Evolutionary conservation across 2,113 vertebrate species (phyloP), one percentile per base, ranked within the genome.

Genomic region (Sebastes schlegelii): DNA sequence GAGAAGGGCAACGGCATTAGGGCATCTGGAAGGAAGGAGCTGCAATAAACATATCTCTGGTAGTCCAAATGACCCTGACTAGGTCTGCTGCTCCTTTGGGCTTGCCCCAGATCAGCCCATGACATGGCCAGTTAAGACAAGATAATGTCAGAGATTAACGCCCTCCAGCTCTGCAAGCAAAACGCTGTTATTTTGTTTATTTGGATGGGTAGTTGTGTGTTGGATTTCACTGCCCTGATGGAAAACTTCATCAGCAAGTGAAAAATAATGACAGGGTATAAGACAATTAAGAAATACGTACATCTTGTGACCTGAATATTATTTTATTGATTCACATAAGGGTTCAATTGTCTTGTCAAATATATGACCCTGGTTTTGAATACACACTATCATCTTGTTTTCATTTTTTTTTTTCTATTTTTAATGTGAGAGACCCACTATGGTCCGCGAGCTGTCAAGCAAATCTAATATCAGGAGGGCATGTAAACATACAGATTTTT

Each of bases 91-190:
- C 76, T 86, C 86, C 87, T 88, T 64, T 77, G 80, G 91, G 88
- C 89, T 83, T 67, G 82, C 89, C 91, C 82, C 61, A 52, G 57
- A 72, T 82, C 80, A 57, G 63, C 74, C 71, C 17, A 60, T 90
- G 87, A 92, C 92, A 92, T 62, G 60, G 85, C 72, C 65, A 68
- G 89, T 89, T 87, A 86, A 91, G 86, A 93, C 90, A 92, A 88
- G 86, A 93, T 82, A 79, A 91, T 77, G 86, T 87, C 79, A 92
- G 86, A 88, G 86, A 88, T 87, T 48, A 92, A 88, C 79, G 51
- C 57, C 91, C 66, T 34, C 4, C 21, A 80, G 88, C 77, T 75
- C 46, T 83, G 45, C 55, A 72, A 74, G 80, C 55, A 85, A 75
- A 74, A 71, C 23, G 16, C 57, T 89, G 79, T 83, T 88, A 52